Conservation (phyloP, 2,113 vertebrate genomes). For the Rhagologus leucostigma region DNA sequence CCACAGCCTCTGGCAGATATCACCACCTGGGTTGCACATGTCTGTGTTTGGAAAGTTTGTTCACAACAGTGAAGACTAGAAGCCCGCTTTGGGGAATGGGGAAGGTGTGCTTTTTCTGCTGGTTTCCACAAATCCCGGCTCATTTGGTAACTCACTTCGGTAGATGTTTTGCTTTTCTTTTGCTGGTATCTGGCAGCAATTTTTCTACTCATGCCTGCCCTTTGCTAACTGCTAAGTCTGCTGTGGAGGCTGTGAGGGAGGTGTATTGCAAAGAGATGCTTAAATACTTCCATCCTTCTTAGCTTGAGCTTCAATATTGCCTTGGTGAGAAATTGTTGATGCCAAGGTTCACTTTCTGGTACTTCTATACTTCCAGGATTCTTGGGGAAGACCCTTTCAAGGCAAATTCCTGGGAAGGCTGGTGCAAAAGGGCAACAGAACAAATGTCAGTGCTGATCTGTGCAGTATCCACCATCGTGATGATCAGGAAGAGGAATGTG, state of each 20-base stretch:
- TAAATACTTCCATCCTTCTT: neutral
- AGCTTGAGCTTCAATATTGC: neutral
- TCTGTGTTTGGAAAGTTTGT: neutral
- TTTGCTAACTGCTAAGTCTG: neutral
- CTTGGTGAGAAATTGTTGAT: neutral
- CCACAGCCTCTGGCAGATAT: neutral
- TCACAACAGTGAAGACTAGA: neutral
- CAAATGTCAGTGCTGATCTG: neutral
- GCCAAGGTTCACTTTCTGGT: neutral
- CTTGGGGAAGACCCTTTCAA: neutral
- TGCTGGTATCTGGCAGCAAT: neutral
- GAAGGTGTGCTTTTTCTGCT: neutral
- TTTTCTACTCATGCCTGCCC: neutral
- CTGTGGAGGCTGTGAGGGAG: neutral
- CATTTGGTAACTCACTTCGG: neutral
- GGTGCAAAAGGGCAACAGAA: neutral
- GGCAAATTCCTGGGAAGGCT: neutral
- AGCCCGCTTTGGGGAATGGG: neutral
- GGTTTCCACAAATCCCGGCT: neutral
- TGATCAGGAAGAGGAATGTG: neutral
- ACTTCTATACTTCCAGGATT: neutral
- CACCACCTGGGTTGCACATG: neutral
- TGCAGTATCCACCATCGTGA: rapidly evolving
- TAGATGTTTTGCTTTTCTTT: neutral
- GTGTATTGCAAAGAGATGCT: neutral